Conservation (phyloP, 2,888 invertebrate species). For the Andrena haemorrhoa region DNA sequence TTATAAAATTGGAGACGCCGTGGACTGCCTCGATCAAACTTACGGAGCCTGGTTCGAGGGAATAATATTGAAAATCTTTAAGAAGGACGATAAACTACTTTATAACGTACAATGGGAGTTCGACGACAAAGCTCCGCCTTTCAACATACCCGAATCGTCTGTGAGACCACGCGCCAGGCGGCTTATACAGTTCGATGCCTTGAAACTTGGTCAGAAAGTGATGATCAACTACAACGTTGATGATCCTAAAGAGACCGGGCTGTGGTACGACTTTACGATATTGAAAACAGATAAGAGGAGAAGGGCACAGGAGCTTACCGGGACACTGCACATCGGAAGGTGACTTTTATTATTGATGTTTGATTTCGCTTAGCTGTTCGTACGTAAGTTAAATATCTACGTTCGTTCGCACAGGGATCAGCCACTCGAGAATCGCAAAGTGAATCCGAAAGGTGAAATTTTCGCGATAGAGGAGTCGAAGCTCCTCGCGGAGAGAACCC, state of each 20-base stretch:
- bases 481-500: constrained; percentile 85
- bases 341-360: constrained; percentile 53
- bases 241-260: constrained; percentile 88
- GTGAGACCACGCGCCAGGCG: constrained; percentile 90
- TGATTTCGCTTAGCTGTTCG: neutral
- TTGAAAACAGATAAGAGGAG: constrained; percentile 84
- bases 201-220: constrained; percentile 88
- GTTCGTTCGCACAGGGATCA: constrained; percentile 45
- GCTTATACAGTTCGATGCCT: constrained; percentile 85
- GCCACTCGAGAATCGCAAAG: constrained; percentile 87
- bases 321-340: constrained; percentile 87
- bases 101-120: constrained; percentile 79
- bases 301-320: constrained; percentile 85
- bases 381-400: neutral
- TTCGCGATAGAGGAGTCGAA: constrained; percentile 88
- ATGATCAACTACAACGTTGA: constrained; percentile 92
- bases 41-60: constrained; percentile 92
- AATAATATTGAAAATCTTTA: constrained; percentile 86
- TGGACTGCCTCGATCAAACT: constrained; percentile 88
- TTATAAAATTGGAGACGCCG: constrained; percentile 88
- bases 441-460: constrained; percentile 88
- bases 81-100: constrained; percentile 75
- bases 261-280: constrained; percentile 90
- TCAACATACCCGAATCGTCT: constrained; percentile 84
- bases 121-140: constrained; percentile 80